Conservation (phyloP, 2,113 vertebrate species). For the Lophochroa leadbeateri region DNA sequence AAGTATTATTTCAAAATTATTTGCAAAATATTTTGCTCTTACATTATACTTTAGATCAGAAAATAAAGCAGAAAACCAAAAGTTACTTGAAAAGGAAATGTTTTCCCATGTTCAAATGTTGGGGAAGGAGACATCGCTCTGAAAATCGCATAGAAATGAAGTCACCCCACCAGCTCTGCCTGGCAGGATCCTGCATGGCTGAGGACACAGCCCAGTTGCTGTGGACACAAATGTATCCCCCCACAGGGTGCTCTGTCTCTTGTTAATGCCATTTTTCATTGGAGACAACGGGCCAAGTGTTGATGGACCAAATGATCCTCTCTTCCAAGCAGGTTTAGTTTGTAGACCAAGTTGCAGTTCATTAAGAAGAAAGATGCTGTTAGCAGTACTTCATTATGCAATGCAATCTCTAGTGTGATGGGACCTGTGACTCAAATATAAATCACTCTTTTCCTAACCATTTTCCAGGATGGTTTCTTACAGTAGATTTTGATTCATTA, state of each 20-base stretch:
- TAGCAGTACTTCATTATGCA: not conserved
- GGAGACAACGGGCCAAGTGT: not conserved
- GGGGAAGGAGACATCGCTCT: not conserved
- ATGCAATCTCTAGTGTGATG: not conserved
- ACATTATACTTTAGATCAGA: not conserved
- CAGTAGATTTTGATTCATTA: not conserved
- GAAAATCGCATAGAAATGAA: not conserved
- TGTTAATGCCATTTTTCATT: not conserved
- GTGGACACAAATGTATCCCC: rapidly evolving
- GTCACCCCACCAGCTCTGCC: not conserved
- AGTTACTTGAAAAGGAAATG: not conserved
- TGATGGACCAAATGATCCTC: not conserved
- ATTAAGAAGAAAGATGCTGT: constrained; percentile 4
- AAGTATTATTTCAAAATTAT: not conserved
- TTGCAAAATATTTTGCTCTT: not conserved
- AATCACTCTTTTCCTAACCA: not conserved
- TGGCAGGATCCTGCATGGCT: not conserved
- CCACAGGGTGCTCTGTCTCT: not conserved
- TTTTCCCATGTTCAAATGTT: not conserved
- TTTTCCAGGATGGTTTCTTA: not conserved
- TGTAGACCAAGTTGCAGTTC: not conserved
- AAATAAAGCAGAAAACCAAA: not conserved
- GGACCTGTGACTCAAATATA: not conserved
- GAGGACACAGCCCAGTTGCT: not conserved
- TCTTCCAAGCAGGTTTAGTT: not conserved